Percentiles rank a stretch among this genome's conserved stretches.
phyloP scores from a whole-genome alignment of 2,113 vertebrate genomes.

The Dolichotis patagonum region DNA sequence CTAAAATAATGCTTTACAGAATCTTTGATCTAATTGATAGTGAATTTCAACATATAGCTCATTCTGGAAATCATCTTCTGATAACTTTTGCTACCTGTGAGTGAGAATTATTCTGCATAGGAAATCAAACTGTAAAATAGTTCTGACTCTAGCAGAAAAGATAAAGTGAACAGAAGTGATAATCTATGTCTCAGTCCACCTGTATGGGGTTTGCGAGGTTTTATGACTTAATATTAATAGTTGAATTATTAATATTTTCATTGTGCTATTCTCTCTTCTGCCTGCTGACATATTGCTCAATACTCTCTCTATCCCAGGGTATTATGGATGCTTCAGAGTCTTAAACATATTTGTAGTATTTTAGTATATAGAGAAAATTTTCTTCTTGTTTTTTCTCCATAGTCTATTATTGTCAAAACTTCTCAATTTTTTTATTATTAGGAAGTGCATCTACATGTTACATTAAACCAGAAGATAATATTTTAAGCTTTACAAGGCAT shows the following conservation, averaged over 20 bases:
- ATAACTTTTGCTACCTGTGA: not conserved
- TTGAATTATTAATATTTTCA: not conserved
- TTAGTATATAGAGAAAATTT: not conserved
- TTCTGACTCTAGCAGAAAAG: not conserved
- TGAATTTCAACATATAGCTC: not conserved
- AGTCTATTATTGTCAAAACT: not conserved
- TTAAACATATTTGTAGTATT: not conserved
- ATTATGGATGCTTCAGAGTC: not conserved
- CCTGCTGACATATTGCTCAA: not conserved
- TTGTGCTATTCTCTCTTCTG: not conserved
- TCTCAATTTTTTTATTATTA: not conserved
- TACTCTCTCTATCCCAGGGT: rapidly evolving
- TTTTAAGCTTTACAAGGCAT: not conserved
- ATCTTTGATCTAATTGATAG: not conserved
- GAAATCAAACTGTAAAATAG: not conserved
- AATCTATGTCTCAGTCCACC: not conserved
- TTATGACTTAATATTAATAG: not conserved
- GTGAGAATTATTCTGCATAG: not conserved
- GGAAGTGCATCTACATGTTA: not conserved
- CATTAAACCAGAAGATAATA: not conserved
- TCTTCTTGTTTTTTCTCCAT: not conserved
- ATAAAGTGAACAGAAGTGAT: too few relatives aligned
- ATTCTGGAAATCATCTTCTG: not conserved
- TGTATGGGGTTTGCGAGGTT: not conserved
- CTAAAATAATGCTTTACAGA: not conserved